Percentiles rank a stretch among this genome's conserved stretches.
These are phyloP conservation scores for Pycnomerus fuliginosus DNA, from an alignment of 2,888 invertebrate species.

Conservation along the genomic window DNA sequence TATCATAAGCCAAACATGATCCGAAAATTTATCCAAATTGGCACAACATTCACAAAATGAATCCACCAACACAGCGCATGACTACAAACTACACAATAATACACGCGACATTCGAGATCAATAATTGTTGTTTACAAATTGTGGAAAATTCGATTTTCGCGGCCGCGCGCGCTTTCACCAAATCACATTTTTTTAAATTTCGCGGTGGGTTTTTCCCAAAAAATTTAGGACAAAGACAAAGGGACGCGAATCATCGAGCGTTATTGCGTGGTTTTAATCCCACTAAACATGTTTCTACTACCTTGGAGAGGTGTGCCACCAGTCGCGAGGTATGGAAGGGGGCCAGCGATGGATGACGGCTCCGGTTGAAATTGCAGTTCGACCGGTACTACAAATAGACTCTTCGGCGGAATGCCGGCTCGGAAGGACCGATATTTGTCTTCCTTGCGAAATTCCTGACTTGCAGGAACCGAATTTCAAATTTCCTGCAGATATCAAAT, in stretches of 20 bases:
- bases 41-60: slow-evolving; percentile 22
- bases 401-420: background rate
- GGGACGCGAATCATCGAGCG: slow-evolving; percentile 26
- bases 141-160: slow-evolving; percentile 26
- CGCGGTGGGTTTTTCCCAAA: slow-evolving; percentile 2
- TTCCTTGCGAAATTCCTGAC: no score
- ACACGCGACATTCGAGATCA: slow-evolving; percentile 36
- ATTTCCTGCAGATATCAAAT: no score
- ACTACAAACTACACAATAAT: slow-evolving; percentile 23
- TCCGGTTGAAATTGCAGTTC: slow-evolving; percentile 24
- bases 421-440: background rate
- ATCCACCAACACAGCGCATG: slow-evolving; percentile 21
- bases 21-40: slow-evolving; percentile 10
- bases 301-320: slow-evolving; percentile 41
- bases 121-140: slow-evolving; percentile 37
- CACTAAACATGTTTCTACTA: slow-evolving; percentile 34
- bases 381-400: slow-evolving; percentile 26
- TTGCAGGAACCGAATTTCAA: no score
- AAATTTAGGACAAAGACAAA: no score
- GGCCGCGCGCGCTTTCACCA: slow-evolving; percentile 10
- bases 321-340: slow-evolving; percentile 33
- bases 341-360: slow-evolving; percentile 19
- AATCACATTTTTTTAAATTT: slow-evolving; percentile 7
- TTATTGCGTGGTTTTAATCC: slow-evolving; percentile 37
- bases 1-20: slow-evolving; percentile 44